Evolutionary conservation across 2,113 vertebrate genomes (phyloP), one percentile per base, ranked within the genome.

Genomic region (Pyrgilauda ruficollis): DNA sequence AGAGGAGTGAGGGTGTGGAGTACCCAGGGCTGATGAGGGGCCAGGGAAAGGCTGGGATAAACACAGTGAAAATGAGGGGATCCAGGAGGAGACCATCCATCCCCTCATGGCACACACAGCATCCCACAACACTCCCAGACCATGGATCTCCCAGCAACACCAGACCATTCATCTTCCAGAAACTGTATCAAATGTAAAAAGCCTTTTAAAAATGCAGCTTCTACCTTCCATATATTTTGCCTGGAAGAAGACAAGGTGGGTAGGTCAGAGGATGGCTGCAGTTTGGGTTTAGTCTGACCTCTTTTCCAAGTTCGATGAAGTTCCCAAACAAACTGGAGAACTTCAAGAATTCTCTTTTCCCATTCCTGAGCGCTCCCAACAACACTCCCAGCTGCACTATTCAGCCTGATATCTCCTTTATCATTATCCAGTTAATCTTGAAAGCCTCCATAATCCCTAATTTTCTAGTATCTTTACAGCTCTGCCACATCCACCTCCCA

Each of bases 341-440:
- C 15, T 58, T 47, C 13, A 53, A 44, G 53, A 20, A 39, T 35
- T 78, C 22, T 49, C 4, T 31, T 55, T 41, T 81, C 63, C 63
- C 8, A 0, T 7, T 70, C 79, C 70, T 0, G 0, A 58, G 46
- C 0, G 0, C 10, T 43, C 18, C 33, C 22, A 17, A 8, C 23
- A 31, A 35, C 28, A n/a, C 13, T 26, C 22, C 37, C 74, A 41
- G 8, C 41, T 35, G 5, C 10, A 20, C 19, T 17, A 22, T 11
- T 39, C 5, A 44, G 28, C 13, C 12, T 8, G 49, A 20, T 26
- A 58, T 30, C 39, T 92, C 63, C 41, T 77, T 49, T 28, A 19
- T 53, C 47, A 55, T 21, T 33, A 61, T 9, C 28, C 41, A 75
- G 9, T 12, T 53, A 4, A 47, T 41, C 24, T 21, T 49, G 30